Percentiles rank a stretch among this genome's conserved stretches.
These are phyloP conservation scores for Macroglossus sobrinus DNA, from an alignment of 2,113 vertebrate species.

Conservation along the genomic window DNA sequence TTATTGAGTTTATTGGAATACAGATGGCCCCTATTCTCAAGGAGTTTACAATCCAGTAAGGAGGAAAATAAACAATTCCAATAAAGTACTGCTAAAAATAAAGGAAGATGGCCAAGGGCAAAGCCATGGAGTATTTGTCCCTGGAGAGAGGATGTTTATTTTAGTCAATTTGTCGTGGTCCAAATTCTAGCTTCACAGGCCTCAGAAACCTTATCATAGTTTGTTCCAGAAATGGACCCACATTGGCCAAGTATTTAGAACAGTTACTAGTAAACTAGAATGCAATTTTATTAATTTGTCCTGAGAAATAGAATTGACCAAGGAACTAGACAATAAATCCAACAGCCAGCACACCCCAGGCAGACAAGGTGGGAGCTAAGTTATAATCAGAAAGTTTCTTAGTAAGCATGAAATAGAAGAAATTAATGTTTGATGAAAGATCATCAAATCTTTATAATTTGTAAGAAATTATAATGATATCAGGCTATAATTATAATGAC, in stretches of 20 bases:
- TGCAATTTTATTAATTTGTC: neutral
- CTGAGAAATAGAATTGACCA: neutral
- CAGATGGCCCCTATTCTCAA: neutral
- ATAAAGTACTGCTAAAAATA: neutral
- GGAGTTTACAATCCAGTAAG: neutral
- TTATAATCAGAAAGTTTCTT: neutral
- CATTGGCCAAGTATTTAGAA: neutral
- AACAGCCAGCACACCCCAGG: neutral
- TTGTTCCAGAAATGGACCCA: neutral
- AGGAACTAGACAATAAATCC: neutral
- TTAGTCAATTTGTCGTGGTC: neutral
- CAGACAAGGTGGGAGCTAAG: neutral
- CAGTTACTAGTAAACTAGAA: neutral
- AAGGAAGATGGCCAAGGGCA: neutral
- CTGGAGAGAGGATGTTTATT: neutral
- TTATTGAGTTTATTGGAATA: neutral
- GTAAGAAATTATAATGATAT: neutral
- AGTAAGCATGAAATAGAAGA: neutral
- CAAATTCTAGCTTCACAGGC: neutral
- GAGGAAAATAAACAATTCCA: conserved; percentile 4
- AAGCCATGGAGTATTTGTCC: neutral
- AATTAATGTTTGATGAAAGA: neutral
- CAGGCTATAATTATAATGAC: neutral
- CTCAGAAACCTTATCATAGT: neutral
- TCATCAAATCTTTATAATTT: neutral